These are phyloP conservation scores for Lutraria lutraria DNA, from an alignment of 2,888 invertebrate species.

Conservation along the genomic window DNA sequence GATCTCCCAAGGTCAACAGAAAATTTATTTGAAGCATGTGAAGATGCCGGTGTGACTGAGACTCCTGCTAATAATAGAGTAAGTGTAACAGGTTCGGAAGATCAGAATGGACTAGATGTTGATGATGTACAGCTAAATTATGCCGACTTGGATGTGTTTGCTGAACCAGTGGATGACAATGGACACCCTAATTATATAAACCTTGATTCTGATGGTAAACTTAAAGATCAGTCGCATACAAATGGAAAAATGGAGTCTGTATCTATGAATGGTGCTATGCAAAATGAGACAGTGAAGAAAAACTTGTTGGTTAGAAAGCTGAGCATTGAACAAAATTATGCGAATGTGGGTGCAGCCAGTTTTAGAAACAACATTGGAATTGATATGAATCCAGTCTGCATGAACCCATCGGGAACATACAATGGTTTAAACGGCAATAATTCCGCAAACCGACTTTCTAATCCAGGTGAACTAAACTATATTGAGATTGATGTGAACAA, in stretches of 20 bases:
- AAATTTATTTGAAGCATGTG: conserved; percentile 71
- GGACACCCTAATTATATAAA: conserved; percentile 78
- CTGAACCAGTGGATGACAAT: conserved; percentile 64
- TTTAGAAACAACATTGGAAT: conserved; percentile 41
- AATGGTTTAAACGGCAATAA: conserved; percentile 4
- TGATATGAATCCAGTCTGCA: conserved; percentile 41
- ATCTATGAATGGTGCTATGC: conserved; percentile 37
- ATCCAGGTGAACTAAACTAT: conserved; percentile 77
- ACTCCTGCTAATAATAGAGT: conserved; percentile 16
- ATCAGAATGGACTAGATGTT: conserved; percentile 47
- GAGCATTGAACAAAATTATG: conserved; percentile 73
- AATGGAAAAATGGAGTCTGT: conserved; percentile 36
- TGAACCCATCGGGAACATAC: conserved; percentile 31
- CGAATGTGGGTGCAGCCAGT: conserved; percentile 69
- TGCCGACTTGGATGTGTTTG: conserved; percentile 77
- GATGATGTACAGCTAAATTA: conserved; percentile 69
- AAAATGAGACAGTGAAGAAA: conserved; percentile 47
- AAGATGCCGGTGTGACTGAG: conserved; percentile 52
- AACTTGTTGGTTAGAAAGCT: conserved; percentile 45
- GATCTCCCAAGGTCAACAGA: conserved; percentile 89
- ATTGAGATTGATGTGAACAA: conserved; percentile 81
- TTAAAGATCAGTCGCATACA: conserved; percentile 47
- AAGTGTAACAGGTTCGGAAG: conserved; percentile 30
- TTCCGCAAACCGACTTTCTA: conserved; percentile 45
- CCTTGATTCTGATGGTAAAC: conserved; percentile 72